phyloP scores from a whole-genome alignment of 1,140 invertebrate genomes.

The Drosophila guanche region DNA sequence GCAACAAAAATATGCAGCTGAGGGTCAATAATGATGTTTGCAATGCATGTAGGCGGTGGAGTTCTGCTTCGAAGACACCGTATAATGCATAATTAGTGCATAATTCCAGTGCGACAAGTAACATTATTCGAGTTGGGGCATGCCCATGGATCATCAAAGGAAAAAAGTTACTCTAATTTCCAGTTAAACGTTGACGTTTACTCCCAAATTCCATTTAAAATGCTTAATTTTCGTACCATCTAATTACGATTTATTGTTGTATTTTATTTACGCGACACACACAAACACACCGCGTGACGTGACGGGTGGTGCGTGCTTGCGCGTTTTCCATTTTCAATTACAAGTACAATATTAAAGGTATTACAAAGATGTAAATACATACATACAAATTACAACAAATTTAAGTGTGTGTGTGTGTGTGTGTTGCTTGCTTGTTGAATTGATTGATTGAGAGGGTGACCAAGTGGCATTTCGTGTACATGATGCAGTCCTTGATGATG shows the following conservation, averaged over 20 bases:
- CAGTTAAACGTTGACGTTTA: not conserved
- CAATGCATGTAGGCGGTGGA: no score
- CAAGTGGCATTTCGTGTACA: slow-evolving; percentile 43
- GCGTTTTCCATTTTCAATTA: slow-evolving; percentile 47
- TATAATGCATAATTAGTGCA: no score
- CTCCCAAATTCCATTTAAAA: not conserved
- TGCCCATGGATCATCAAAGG: no score
- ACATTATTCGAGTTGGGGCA: no score
- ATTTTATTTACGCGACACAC: slow-evolving; percentile 47
- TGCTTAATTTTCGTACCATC: slow-evolving; percentile 35
- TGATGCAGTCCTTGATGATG: slow-evolving; percentile 16
- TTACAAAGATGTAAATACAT: slow-evolving; percentile 51
- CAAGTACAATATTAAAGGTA: slow-evolving; percentile 67
- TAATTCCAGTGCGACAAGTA: no score
- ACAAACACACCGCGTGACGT: no score
- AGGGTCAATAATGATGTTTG: no score
- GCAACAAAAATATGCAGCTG: no score
- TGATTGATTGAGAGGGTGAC: slow-evolving; percentile 17
- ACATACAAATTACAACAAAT: slow-evolving; percentile 49
- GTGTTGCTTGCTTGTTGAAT: slow-evolving; percentile 18
- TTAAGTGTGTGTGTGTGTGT: slow-evolving; percentile 25
- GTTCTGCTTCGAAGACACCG: no score
- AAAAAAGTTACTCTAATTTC: no score
- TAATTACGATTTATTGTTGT: slow-evolving; percentile 64
- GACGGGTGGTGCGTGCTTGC: no score